Evolutionary conservation across 2,888 invertebrate species (phyloP).

Genomic region (Harpalus rubripes): DNA sequence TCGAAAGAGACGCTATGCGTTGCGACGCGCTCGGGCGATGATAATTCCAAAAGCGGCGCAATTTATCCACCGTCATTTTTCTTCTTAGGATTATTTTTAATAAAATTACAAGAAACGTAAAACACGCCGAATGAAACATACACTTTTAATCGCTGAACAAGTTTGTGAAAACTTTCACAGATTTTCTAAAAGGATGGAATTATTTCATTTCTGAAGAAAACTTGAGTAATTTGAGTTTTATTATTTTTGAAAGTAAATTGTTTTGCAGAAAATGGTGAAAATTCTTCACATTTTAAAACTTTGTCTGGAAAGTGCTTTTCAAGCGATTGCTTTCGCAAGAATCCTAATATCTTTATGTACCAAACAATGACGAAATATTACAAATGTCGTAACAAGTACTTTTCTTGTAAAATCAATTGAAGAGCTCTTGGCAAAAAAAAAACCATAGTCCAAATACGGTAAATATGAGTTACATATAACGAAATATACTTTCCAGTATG

Average conservation of each 20-base stretch:
- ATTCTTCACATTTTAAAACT: constrained; percentile 39
- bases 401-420: background rate
- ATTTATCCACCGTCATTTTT: constrained; percentile 50
- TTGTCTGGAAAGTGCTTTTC: constrained; percentile 11
- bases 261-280: constrained; percentile 51
- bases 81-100: constrained; percentile 60
- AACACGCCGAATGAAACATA: constrained; percentile 58
- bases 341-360: constrained; percentile 23
- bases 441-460: no score
- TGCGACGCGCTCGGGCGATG: constrained; percentile 17
- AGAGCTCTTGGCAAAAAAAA: no score
- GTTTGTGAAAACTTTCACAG: constrained; percentile 56
- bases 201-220: constrained; percentile 53
- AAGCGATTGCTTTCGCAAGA: constrained; percentile 10
- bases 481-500: no score
- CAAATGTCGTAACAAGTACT: background rate
- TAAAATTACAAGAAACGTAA: constrained; percentile 54
- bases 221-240: constrained; percentile 62
- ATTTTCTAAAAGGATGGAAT: constrained; percentile 57
- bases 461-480: no score
- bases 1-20: constrained; percentile 23
- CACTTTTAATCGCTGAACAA: constrained; percentile 56
- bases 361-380: constrained; percentile 30
- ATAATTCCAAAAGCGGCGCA: constrained; percentile 51
- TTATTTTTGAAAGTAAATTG: constrained; percentile 63